A percentile compares a stretch with the other conserved stretches of the same genome.
These are phyloP conservation scores for Chionoecetes opilio DNA, from an alignment of 1,140 invertebrate species.

Conservation along the genomic window DNA sequence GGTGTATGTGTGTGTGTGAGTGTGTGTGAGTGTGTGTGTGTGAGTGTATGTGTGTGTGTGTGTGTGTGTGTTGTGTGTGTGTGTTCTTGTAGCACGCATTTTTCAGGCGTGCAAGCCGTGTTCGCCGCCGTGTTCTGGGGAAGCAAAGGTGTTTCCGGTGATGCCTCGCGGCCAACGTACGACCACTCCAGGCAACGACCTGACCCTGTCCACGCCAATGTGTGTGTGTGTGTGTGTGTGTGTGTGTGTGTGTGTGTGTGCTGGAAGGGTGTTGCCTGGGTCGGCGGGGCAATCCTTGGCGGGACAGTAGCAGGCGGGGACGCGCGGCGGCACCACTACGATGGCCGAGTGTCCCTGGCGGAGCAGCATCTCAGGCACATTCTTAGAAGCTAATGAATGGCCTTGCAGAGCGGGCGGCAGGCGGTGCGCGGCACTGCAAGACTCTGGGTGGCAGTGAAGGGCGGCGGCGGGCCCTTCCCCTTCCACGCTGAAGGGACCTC, in stretches of 20 bases:
- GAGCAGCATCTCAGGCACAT: neutral
- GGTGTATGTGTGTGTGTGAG: neutral
- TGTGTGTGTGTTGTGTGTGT: constrained; percentile 34
- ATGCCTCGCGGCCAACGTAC: neutral
- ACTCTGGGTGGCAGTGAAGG: neutral
- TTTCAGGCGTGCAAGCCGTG: neutral
- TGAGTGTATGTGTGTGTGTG: constrained; percentile 4
- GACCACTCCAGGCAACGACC: neutral
- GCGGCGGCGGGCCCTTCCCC: too few species aligned
- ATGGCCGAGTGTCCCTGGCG: neutral
- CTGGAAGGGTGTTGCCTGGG: too few species aligned
- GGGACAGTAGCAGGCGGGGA: neutral
- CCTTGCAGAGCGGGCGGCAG: too few species aligned
- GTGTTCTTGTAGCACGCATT: neutral
- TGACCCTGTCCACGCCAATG: neutral
- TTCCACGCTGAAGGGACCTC: neutral
- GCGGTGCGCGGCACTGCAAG: neutral
- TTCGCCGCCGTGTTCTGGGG: neutral
- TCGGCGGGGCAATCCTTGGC: neutral
- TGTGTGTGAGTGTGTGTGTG: constrained; percentile 4
- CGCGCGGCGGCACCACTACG: neutral
- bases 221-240: too few species aligned
- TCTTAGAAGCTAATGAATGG: neutral
- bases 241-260: too few species aligned
- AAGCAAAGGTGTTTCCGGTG: neutral